Evolutionary conservation across 2,888 invertebrate genomes (phyloP), one percentile per base, ranked within the genome.

Genomic region (Epistrophella euchroma): DNA sequence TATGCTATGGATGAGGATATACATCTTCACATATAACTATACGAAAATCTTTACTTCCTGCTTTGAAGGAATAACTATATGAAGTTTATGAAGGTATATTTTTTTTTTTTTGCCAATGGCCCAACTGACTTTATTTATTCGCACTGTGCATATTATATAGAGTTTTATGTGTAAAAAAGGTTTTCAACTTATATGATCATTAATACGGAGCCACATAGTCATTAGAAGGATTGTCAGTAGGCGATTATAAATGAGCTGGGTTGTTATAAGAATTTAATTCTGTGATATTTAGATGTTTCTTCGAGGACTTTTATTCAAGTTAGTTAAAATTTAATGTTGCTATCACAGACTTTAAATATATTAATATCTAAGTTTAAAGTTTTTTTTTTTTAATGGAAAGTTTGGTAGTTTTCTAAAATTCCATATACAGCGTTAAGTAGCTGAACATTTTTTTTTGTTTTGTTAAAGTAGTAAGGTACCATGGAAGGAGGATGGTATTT

Each of bases 11-110:
- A 1, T 22, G 22, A 0, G 22, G 13, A 22, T 22, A 13, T 22
- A 10, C 2, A 17, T n/a, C n/a, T n/a, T n/a, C n/a, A n/a, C 4
- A 45, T 19, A 15, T 15, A 15, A 1, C 40, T 17, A 45, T 40
- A 43, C 1, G 56, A 66, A 60, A 71, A 75, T 84, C 58, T 80
- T 73, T 73, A 77, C 52, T 85, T 79, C 79, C 81, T 76, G 81
- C 45, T 66, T 45, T 64, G 11, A 45, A 52, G 28, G 28, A 76
- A 60, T 64, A 40, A 70, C 10, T 43, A 32, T 64, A 13, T 25
- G 28, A 37, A 58, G 58, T 43, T 25, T n/a, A 47, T 35, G n/a
- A 52, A 28, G 15, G 52, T 32, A 6, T 17, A 43, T 28, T 58
- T n/a, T 64, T 45, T 15, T 45, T 43, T 7, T 15, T 35, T 70